These are phyloP conservation scores for Cyclophora punctaria DNA, from an alignment of 2,888 invertebrate genomes.

Conservation along the genomic window DNA sequence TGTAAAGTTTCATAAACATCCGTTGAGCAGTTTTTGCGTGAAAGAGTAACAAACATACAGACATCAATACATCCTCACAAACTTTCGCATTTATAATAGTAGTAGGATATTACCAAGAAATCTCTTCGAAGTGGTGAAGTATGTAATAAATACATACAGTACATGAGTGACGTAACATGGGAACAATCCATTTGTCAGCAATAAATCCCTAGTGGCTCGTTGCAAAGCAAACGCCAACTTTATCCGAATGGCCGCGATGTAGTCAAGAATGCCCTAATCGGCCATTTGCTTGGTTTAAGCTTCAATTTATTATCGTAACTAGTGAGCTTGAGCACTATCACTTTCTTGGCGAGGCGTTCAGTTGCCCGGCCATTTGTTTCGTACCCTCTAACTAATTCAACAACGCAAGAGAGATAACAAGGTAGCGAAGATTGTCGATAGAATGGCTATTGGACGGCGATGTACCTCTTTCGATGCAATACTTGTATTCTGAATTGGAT, in stretches of 20 bases:
- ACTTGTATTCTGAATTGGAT: conserved; percentile 22
- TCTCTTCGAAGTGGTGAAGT: too few relatives aligned
- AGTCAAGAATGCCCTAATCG: conserved; percentile 66
- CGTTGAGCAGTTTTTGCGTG: too few relatives aligned
- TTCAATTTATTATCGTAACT: conserved; percentile 66
- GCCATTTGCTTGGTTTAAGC: conserved; percentile 60
- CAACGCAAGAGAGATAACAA: conserved; percentile 55
- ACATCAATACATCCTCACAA: too few relatives aligned
- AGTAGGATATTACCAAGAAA: too few relatives aligned
- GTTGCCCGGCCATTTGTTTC: conserved; percentile 53
- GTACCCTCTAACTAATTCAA: conserved; percentile 66
- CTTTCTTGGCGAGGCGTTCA: conserved; percentile 52
- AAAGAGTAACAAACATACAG: too few relatives aligned
- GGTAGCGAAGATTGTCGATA: conserved; percentile 44
- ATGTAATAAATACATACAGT: too few relatives aligned
- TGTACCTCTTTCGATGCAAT: conserved; percentile 18
- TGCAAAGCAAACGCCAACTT: conserved; percentile 60
- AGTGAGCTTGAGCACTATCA: conserved; percentile 62
- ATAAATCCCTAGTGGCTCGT: conserved; percentile 55
- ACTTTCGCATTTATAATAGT: too few relatives aligned
- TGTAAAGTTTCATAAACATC: too few relatives aligned
- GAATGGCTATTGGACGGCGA: conserved; percentile 27
- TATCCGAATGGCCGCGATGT: conserved; percentile 62
- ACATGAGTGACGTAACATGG: conserved; percentile 42
- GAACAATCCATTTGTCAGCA: conserved; percentile 45